Percentiles rank a stretch among this genome's conserved stretches.
Evolutionary conservation across 2,888 invertebrate species (phyloP).

Genomic region (Trichopoda pennipes): DNA sequence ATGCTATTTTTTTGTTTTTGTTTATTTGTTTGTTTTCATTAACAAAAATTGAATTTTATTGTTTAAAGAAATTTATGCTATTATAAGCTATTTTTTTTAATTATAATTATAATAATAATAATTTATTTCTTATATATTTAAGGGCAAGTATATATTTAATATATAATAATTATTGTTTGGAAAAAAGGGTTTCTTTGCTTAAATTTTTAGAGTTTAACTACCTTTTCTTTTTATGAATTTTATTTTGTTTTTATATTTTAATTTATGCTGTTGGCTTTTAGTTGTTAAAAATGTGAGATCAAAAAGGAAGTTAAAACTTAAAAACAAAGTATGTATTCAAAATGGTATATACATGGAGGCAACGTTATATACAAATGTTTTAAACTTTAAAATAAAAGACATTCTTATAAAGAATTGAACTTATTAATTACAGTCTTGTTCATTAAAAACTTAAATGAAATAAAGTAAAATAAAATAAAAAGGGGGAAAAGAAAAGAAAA

Average conservation of each 20-base stretch:
- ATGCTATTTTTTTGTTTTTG: slow-evolving; percentile 51
- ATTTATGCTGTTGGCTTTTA: slow-evolving; percentile 35
- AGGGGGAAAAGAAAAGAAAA: slow-evolving; percentile 13
- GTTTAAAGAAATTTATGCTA: slow-evolving; percentile 68
- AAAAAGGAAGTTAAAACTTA: slow-evolving; percentile 77
- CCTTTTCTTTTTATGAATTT: slow-evolving; percentile 47
- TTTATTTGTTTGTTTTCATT: slow-evolving; percentile 15
- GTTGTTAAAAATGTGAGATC: slow-evolving; percentile 73
- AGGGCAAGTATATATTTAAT: slow-evolving; percentile 64
- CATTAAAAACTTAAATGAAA: slow-evolving; percentile 52
- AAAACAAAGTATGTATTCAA: slow-evolving; percentile 52
- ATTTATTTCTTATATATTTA: slow-evolving; percentile 58
- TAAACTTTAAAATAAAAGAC: slow-evolving; percentile 68
- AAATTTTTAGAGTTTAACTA: slow-evolving; percentile 59
- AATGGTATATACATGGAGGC: slow-evolving; percentile 57
- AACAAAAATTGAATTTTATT: slow-evolving; percentile 34
- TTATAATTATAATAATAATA: slow-evolving; percentile 36
- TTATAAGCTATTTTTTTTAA: slow-evolving; percentile 60
- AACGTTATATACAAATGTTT: slow-evolving; percentile 66
- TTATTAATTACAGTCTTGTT: slow-evolving; percentile 65
- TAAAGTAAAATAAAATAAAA: slow-evolving; percentile 55
- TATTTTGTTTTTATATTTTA: slow-evolving; percentile 24
- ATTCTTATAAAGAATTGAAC: slow-evolving; percentile 21
- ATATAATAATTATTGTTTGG: slow-evolving; percentile 60
- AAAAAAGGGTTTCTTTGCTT: slow-evolving; percentile 63